Evolutionary conservation across 2,113 vertebrate genomes (phyloP).

Genomic region (Athene noctua): DNA sequence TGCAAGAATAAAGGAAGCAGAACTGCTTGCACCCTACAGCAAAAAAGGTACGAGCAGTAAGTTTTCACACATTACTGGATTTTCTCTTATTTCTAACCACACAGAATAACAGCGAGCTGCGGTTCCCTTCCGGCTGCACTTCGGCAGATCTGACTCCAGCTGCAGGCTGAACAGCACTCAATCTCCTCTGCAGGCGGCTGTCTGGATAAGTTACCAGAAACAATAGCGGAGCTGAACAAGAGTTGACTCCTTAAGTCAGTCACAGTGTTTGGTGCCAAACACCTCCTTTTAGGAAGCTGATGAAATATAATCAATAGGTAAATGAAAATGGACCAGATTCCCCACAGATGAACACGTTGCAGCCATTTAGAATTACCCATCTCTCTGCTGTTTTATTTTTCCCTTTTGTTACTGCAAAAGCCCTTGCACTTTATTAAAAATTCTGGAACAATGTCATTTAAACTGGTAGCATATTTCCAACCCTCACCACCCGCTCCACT

Average conservation of each 20-base stretch:
- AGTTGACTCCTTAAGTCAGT: background rate
- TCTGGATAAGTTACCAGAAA: background rate
- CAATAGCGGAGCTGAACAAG: background rate
- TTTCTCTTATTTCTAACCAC: background rate
- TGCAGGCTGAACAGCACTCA: background rate
- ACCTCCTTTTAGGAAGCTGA: background rate
- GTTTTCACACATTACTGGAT: background rate
- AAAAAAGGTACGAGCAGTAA: background rate
- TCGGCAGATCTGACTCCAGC: background rate
- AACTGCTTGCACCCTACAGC: background rate
- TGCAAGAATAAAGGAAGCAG: background rate
- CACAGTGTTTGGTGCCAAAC: background rate
- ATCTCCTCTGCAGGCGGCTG: background rate
- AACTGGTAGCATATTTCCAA: background rate
- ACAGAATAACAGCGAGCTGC: background rate
- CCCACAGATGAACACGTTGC: background rate
- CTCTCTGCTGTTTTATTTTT: background rate
- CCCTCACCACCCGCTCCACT: background rate
- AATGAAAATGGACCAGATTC: background rate
- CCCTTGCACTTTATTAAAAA: background rate
- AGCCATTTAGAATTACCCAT: background rate
- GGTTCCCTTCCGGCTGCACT: background rate
- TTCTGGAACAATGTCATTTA: background rate
- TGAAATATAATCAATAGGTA: background rate
- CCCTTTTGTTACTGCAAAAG: background rate